Conservation (phyloP, 2,888 invertebrate species). For the Digitonthophagus gazella region DNA sequence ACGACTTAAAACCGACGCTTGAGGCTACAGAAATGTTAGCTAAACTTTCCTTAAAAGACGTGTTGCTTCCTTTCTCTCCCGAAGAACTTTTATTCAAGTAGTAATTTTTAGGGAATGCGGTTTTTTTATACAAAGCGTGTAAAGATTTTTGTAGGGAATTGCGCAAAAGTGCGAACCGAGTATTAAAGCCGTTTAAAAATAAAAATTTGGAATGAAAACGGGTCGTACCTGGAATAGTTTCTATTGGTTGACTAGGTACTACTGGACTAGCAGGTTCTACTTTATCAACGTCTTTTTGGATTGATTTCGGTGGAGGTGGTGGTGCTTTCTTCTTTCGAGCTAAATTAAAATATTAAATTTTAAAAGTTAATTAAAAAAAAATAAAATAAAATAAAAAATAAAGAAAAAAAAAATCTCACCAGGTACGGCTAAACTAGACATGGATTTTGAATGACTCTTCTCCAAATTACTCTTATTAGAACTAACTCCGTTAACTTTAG, state of each 20-base stretch:
- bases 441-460: slow-evolving; percentile 48
- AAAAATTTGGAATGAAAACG: no score
- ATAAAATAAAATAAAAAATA: not conserved
- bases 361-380: slow-evolving; percentile 7
- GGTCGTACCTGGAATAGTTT: slow-evolving; percentile 27
- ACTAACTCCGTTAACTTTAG: slow-evolving; percentile 36
- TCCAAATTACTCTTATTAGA: slow-evolving; percentile 46
- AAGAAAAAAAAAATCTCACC: slow-evolving; percentile 38
- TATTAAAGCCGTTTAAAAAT: not conserved
- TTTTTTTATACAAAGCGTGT: not conserved
- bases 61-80: no score
- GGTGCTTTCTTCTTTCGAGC: slow-evolving; percentile 62
- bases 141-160: not conserved
- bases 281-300: slow-evolving; percentile 34
- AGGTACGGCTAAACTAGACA: slow-evolving; percentile 46
- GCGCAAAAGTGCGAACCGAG: not conserved
- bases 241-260: slow-evolving; percentile 46
- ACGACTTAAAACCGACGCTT: not conserved
- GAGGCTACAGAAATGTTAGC: not conserved
- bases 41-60: not conserved
- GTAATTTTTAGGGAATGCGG: not conserved
- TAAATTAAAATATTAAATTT: slow-evolving; percentile 30
- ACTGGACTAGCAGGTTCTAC: slow-evolving; percentile 45
- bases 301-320: slow-evolving; percentile 56
- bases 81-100: no score